phyloP scores from a whole-genome alignment of 2,797 vertebrate genomes.

The Lacerta viridis region DNA sequence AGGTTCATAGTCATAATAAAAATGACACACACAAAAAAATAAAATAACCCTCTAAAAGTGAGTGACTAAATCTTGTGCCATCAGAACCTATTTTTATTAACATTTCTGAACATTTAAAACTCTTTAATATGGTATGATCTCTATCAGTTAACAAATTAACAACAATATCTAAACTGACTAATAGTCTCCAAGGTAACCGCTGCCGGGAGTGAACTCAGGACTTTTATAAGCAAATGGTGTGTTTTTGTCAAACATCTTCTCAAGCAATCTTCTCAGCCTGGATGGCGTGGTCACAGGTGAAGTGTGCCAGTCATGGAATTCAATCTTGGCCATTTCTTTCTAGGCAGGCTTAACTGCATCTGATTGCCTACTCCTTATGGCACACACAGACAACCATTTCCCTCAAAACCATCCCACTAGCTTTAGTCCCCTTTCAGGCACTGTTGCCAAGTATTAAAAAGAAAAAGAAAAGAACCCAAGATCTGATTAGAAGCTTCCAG shows the following conservation, averaged over 20 bases:
- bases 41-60: no score
- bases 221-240: background rate
- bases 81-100: no score
- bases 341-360: background rate
- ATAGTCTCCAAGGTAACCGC: background rate
- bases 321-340: background rate
- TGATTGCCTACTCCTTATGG: background rate
- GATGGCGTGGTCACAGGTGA: background rate
- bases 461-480: background rate
- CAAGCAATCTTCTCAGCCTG: no score
- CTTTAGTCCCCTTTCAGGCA: background rate
- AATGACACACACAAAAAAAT: no score
- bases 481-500: conserved; percentile 11
- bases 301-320: background rate
- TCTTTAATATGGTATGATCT: no score
- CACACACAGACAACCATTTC: background rate
- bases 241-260: background rate
- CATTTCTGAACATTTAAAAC: no score
- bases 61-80: no score
- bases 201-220: background rate
- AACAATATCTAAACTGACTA: background rate
- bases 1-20: no score
- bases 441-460: background rate
- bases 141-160: no score
- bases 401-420: background rate